Conservation (phyloP, 2,888 invertebrate genomes). For the Parnassius apollo region DNA sequence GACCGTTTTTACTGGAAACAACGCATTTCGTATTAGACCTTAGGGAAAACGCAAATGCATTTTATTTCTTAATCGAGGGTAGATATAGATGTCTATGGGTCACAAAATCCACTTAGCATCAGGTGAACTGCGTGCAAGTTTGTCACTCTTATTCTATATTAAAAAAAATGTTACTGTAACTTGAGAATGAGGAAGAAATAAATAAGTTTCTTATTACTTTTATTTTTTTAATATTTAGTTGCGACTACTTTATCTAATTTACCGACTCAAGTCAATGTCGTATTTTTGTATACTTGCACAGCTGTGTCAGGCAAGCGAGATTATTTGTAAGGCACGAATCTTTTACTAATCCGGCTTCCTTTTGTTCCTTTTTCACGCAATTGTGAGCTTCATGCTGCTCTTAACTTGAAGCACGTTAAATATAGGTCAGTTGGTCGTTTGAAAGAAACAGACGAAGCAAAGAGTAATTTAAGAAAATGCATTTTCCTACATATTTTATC, state of each 20-base stretch:
- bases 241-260: background rate
- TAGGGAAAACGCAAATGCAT: too few species aligned
- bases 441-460: conserved; percentile 19
- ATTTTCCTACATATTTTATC: conserved; percentile 11
- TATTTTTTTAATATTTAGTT: too few species aligned
- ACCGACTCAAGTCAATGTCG: conserved; percentile 16
- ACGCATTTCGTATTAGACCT: too few species aligned
- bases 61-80: too few species aligned
- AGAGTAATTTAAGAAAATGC: conserved; percentile 24
- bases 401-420: conserved; percentile 10
- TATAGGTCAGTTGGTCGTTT: conserved; percentile 22
- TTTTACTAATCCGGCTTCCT: conserved; percentile 18
- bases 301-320: conserved; percentile 11
- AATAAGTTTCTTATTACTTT: too few species aligned
- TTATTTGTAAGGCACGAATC: conserved; percentile 18
- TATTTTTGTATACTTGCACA: conserved; percentile 11
- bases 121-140: too few species aligned
- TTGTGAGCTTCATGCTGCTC: conserved; percentile 11
- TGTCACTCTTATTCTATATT: too few species aligned
- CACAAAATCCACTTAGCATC: too few species aligned
- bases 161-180: too few species aligned
- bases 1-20: too few species aligned
- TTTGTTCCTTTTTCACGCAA: conserved; percentile 25
- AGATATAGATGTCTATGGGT: too few species aligned
- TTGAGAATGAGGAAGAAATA: too few species aligned